Conservation (phyloP, 2,888 invertebrate species). For the Metacarcinus magister region DNA sequence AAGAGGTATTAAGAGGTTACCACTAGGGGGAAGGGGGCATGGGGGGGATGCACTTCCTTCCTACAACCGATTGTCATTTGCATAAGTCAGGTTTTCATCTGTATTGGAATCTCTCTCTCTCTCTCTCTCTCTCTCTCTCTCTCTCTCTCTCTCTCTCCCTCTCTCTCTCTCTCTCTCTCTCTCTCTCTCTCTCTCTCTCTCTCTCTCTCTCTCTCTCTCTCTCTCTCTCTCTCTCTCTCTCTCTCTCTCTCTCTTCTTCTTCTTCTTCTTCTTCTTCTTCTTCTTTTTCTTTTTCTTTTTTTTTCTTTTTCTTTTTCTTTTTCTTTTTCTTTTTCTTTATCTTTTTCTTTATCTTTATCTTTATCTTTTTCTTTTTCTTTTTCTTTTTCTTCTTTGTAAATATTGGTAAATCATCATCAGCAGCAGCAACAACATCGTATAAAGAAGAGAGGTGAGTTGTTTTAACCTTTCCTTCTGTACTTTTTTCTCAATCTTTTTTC, state of each 20-base stretch:
- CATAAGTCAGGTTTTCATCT: conserved; percentile 6
- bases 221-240: neutral
- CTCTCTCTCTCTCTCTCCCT: conserved; percentile 15
- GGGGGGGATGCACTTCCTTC: neutral
- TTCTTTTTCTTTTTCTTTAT: neutral
- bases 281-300: neutral
- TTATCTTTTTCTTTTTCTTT: neutral
- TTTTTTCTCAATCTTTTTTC: neutral
- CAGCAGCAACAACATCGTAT: neutral
- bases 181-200: neutral
- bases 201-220: neutral
- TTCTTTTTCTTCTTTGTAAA: neutral
- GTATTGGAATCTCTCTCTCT: neutral
- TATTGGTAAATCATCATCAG: neutral
- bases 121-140: conserved; percentile 34
- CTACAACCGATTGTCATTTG: neutral
- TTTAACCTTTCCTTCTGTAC: neutral
- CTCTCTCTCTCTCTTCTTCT: neutral
- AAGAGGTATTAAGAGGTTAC: conserved; percentile 4
- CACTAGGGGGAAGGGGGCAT: neutral
- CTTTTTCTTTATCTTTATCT: neutral
- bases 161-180: neutral
- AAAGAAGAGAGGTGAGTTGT: neutral
- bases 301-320: too few species aligned
- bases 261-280: neutral